phyloP scores from a whole-genome alignment of 2,797 vertebrate species.

The Heterohyrax brucei region DNA sequence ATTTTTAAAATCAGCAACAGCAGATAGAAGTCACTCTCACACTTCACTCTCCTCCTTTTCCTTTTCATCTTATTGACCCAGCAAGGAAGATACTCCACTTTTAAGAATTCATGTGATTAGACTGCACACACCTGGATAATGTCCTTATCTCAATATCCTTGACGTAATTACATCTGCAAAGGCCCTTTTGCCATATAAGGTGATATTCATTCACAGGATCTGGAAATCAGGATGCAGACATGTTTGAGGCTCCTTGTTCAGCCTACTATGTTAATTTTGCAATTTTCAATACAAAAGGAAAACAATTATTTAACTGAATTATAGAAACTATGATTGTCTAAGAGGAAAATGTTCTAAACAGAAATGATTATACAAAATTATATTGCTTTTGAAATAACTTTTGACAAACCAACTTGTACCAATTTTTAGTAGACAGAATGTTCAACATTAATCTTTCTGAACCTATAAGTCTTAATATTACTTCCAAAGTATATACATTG shows the following conservation, averaged over 20 bases:
- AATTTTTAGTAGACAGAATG: slow-evolving; percentile 19
- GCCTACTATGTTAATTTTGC: neutral
- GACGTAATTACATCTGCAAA: neutral
- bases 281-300: slow-evolving; percentile 64
- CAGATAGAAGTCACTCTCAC: neutral
- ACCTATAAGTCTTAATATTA: slow-evolving; percentile 23
- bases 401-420: neutral
- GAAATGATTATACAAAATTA: slow-evolving; percentile 54
- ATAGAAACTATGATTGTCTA: slow-evolving; percentile 15
- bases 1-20: slow-evolving; percentile 16
- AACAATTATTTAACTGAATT: slow-evolving; percentile 61
- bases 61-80: neutral
- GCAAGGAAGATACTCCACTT: neutral
- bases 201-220: neutral
- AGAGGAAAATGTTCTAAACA: slow-evolving; percentile 42
- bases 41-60: neutral
- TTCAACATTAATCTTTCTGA: slow-evolving; percentile 49
- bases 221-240: neutral
- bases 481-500: slow-evolving; percentile 12
- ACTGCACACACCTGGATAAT: neutral
- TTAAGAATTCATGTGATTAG: neutral
- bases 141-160: neutral
- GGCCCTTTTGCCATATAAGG: neutral
- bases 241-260: slow-evolving; percentile 12
- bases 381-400: slow-evolving; percentile 45